Conservation (phyloP, 1,140 invertebrate species). For the Brachionus sp. region DNA sequence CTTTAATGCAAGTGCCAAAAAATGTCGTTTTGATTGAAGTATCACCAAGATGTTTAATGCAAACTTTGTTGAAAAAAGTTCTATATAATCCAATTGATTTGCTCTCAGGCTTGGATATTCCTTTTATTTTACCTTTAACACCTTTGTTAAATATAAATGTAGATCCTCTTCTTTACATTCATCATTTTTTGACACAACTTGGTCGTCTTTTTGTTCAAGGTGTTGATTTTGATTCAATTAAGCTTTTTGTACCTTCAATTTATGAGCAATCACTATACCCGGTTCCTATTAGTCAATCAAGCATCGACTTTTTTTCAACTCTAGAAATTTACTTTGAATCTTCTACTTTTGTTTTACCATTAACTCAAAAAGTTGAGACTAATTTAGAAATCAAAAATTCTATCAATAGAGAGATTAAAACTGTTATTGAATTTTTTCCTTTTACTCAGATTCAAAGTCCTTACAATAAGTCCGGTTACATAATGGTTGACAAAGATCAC, state of each 20-base stretch:
- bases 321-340: not conserved
- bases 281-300: not conserved
- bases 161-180: not conserved
- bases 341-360: not conserved
- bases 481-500: conserved; percentile 28
- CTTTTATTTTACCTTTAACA: not conserved
- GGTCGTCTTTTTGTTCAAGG: not conserved
- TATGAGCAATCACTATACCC: not conserved
- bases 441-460: not conserved
- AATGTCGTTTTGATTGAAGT: conserved; percentile 86
- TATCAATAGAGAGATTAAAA: not conserved
- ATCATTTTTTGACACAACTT: not conserved
- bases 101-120: not conserved
- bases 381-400: not conserved
- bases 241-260: not conserved
- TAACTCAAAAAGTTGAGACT: not conserved
- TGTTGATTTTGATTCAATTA: not conserved
- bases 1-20: conserved; percentile 74
- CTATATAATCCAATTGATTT: conserved; percentile 57
- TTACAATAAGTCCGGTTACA: not conserved
- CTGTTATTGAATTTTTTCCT: not conserved
- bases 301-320: not conserved
- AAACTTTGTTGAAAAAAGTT: conserved; percentile 78
- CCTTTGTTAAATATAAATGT: not conserved
- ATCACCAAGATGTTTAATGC: conserved; percentile 82